Conservation (phyloP, 2,888 invertebrate genomes). For the Melinopterus prodromus region DNA sequence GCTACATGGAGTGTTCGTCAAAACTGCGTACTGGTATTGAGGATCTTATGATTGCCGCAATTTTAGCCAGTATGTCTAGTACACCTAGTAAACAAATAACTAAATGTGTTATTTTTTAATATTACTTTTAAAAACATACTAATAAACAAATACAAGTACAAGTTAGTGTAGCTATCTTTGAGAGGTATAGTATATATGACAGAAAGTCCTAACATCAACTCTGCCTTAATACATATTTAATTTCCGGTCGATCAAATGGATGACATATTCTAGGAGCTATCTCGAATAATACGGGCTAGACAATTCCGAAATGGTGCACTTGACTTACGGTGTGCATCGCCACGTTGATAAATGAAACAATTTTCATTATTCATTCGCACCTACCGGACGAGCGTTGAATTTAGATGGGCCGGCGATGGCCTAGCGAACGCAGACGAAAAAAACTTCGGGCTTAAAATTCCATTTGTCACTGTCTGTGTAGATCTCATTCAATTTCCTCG, state of each 20-base stretch:
- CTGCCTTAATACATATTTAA: no score
- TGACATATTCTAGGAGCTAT: not conserved
- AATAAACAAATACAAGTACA: no score
- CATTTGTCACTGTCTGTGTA: not conserved
- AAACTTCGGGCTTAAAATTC: not conserved
- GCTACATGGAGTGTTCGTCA: not conserved
- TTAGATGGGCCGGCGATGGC: not conserved
- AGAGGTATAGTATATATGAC: no score
- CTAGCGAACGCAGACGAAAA: not conserved
- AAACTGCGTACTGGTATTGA: not conserved
- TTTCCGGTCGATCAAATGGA: no score
- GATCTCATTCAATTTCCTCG: not conserved
- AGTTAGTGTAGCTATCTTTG: no score
- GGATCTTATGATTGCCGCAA: not conserved
- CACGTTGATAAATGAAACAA: not conserved
- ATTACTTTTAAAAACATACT: not conserved
- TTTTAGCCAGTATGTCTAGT: not conserved
- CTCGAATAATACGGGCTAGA: not conserved
- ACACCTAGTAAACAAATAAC: not conserved
- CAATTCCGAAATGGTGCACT: not conserved
- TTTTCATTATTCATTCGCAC: conserved; percentile 4
- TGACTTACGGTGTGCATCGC: not conserved
- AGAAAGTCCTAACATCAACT: no score
- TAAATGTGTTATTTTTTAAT: not conserved
- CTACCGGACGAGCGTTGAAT: not conserved